Base-by-base conservation (phyloP, 2,888 invertebrate species). In the Nomada flava region DNA sequence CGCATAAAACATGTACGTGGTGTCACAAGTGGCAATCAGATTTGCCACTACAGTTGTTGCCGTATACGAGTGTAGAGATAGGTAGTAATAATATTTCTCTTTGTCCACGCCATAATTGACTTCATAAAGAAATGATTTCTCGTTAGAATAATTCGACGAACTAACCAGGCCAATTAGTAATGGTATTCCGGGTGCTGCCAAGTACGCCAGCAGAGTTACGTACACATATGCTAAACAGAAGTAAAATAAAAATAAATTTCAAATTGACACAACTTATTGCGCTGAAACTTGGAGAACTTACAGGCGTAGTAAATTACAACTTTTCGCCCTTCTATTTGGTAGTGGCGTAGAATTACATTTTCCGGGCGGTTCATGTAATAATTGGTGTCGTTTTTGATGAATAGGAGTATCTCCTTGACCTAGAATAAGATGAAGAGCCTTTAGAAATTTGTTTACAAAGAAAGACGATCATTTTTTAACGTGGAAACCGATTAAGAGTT, bases 81-180 rank as follows among this genome's bases (percentile, higher is more conserved):
- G 2, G 23, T 50, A 67, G 57, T 47, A 74, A 36, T 29, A 74
- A 47, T 67, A 67, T 26, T 67, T 20, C 3, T 65, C 11, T 0
- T 18, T 57, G 9, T 74, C 57, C 2, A 74, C 36, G 23, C 55
- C 47, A 15, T 74, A 74, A 47, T 74, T 15, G 2, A 50, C 29
- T 36, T 47, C 36, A 18, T 18, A 65, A 13, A 65, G 44, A 11
- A 47, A 74, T 1, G 0, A 20, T 18, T 13, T 67, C 0, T 10
- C 23, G 13, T 47, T 15, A 23, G 73, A 57, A 65, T 57, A 13
- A 74, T 67, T 74, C 13, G 57, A 29, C 0, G 65, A 20, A 20
- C 0, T 13, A 23, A 59, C 0, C 0, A 50, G 1, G 23, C 23
- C 20, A 50, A 10, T 64, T 20, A 65, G 2, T 4, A 73, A 0